phyloP scores from a whole-genome alignment of 1,140 invertebrate genomes.

The Archivesica marissinica region DNA sequence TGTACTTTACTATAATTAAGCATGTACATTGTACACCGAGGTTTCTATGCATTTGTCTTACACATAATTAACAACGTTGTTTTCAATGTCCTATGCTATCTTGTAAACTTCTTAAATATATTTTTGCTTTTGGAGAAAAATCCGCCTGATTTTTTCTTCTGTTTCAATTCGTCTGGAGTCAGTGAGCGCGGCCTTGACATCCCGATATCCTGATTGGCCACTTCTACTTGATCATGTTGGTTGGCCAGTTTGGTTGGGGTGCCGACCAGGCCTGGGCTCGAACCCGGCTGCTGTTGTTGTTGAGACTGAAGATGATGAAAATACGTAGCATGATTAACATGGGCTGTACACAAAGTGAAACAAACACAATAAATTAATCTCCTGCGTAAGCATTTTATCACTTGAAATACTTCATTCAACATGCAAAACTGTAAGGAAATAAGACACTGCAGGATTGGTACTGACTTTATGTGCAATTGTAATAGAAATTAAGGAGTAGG shows the following conservation, averaged over 20 bases:
- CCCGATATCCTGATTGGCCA: constrained; percentile 33
- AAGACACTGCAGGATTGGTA: no score
- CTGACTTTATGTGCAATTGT: no score
- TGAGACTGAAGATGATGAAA: constrained; percentile 45
- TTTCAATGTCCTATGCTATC: constrained; percentile 66
- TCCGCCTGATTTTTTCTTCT: constrained; percentile 78
- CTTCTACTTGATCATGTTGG: constrained; percentile 47
- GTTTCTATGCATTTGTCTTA: no score
- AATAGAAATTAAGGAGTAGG: no score
- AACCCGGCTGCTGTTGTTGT: constrained; percentile 63
- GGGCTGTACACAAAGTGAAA: no score
- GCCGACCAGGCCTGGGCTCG: constrained; percentile 45
- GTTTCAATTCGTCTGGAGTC: constrained; percentile 72
- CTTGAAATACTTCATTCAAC: no score
- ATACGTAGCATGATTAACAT: background rate
- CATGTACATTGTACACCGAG: no score
- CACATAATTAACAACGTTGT: background rate
- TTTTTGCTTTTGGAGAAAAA: constrained; percentile 80
- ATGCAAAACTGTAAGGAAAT: no score
- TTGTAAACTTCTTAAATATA: constrained; percentile 80
- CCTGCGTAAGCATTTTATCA: no score
- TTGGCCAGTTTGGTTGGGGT: constrained; percentile 59
- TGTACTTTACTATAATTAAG: no score
- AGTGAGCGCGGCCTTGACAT: constrained; percentile 59
- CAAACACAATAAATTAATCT: no score